Evolutionary conservation across 2,888 invertebrate genomes (phyloP).

Genomic region (Harpagoxenus sublaevis): DNA sequence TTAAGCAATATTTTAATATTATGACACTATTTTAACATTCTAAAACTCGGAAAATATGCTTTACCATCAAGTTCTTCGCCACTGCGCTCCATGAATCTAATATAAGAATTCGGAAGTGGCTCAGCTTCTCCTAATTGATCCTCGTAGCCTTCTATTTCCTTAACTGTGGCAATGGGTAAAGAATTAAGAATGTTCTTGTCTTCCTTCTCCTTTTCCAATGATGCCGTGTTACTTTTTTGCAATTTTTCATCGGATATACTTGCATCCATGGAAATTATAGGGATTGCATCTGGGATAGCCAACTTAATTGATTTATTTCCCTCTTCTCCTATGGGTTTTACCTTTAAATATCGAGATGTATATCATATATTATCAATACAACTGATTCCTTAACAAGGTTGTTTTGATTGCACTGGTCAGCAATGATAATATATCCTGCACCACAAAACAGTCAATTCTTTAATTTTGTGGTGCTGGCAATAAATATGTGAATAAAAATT

Average conservation of each 20-base stretch:
- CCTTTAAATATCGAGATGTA: conserved; percentile 67
- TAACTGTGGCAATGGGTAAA: conserved; percentile 83
- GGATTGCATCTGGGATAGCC: conserved; percentile 89
- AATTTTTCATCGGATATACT: conserved; percentile 82
- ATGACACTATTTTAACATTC: conserved; percentile 16
- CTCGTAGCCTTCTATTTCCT: conserved; percentile 83
- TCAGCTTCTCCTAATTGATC: conserved; percentile 90
- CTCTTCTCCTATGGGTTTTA: conserved; percentile 81
- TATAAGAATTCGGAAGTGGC: conserved; percentile 94
- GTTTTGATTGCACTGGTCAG: no score
- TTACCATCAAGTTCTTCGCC: conserved; percentile 97
- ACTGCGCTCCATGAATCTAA: conserved; percentile 97
- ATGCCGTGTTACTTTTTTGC: conserved; percentile 77
- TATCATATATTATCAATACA: background rate
- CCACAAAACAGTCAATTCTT: no score
- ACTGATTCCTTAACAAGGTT: background rate
- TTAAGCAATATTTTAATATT: background rate
- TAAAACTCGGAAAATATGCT: conserved; percentile 13
- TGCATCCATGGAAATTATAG: conserved; percentile 91
- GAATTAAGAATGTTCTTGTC: conserved; percentile 81
- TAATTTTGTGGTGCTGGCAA: no score
- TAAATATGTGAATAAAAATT: no score
- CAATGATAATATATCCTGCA: no score
- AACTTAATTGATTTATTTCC: conserved; percentile 86
- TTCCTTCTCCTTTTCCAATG: conserved; percentile 82